Conservation (phyloP, 2,113 vertebrate species). For the Oncorhynchus tshawytscha region DNA sequence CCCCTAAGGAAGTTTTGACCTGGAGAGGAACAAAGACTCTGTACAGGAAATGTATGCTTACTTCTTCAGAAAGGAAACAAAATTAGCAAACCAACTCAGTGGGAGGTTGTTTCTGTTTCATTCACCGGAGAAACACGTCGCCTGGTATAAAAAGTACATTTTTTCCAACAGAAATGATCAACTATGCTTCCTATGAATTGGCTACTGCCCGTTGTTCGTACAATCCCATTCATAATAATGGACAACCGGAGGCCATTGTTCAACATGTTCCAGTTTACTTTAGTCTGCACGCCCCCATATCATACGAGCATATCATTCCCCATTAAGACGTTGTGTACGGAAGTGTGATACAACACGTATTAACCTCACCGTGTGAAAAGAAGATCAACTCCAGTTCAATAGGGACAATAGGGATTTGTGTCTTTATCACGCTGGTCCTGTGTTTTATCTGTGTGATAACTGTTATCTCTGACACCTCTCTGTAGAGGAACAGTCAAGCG, state of each 20-base stretch:
- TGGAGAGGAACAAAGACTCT: not conserved
- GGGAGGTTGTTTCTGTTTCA: not conserved
- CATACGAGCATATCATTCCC: not conserved
- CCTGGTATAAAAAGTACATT: not conserved
- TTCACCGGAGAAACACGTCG: not conserved
- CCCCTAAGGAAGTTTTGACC: conserved; percentile 24
- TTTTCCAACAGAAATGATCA: not conserved
- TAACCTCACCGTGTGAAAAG: not conserved
- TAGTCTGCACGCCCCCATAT: not conserved
- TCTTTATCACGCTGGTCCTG: not conserved
- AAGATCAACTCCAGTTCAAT: not conserved
- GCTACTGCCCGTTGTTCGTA: not conserved
- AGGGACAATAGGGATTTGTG: not conserved
- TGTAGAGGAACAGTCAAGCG: not conserved
- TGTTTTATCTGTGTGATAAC: not conserved
- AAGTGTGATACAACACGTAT: not conserved
- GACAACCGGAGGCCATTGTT: not conserved
- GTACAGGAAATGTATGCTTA: not conserved
- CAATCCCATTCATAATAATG: not conserved
- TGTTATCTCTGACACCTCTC: not conserved
- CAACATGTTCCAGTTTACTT: not conserved
- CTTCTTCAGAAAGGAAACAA: not conserved
- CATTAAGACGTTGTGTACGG: not conserved
- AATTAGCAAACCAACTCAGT: not conserved
- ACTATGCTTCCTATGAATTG: not conserved